These are phyloP conservation scores for Esox lucius DNA, from an alignment of 2,797 vertebrate species.

Conservation along the genomic window DNA sequence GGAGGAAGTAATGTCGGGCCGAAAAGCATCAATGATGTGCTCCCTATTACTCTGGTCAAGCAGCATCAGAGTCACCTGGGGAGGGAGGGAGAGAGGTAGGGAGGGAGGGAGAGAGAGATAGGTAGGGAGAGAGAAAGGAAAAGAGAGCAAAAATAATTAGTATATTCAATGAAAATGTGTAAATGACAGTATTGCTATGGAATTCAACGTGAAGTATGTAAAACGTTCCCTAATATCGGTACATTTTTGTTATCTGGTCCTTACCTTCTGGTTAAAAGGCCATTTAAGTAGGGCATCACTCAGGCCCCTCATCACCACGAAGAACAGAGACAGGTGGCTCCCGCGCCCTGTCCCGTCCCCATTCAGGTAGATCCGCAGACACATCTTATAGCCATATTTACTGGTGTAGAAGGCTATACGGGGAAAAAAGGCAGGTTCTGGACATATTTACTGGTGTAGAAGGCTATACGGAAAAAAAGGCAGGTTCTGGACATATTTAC, in stretches of 20 bases:
- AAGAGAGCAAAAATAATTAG: too few relatives aligned
- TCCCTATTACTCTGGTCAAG: slow-evolving; percentile 96
- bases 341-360: slow-evolving; percentile 93
- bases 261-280: slow-evolving; percentile 98
- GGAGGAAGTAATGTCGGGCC: slow-evolving; percentile 89
- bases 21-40: slow-evolving; percentile 95
- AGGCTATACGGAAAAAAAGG: background rate
- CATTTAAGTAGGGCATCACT: slow-evolving; percentile 92
- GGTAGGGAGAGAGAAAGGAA: background rate
- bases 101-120: background rate
- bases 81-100: background rate
- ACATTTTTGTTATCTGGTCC: slow-evolving; percentile 1
- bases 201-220: background rate
- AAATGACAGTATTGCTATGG: background rate
- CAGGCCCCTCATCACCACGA: slow-evolving; percentile 96
- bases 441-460: too few relatives aligned
- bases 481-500: too few relatives aligned
- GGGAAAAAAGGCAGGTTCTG: background rate
- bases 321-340: slow-evolving; percentile 93
- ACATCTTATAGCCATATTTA: slow-evolving; percentile 99
- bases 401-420: slow-evolving; percentile 57
- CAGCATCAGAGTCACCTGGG: slow-evolving; percentile 94
- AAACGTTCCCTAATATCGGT: background rate
- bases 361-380: slow-evolving; percentile 92
- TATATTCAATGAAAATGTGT: background rate